Evolutionary conservation across 2,888 invertebrate genomes (phyloP).

Genomic region (Morinoia aosen): DNA sequence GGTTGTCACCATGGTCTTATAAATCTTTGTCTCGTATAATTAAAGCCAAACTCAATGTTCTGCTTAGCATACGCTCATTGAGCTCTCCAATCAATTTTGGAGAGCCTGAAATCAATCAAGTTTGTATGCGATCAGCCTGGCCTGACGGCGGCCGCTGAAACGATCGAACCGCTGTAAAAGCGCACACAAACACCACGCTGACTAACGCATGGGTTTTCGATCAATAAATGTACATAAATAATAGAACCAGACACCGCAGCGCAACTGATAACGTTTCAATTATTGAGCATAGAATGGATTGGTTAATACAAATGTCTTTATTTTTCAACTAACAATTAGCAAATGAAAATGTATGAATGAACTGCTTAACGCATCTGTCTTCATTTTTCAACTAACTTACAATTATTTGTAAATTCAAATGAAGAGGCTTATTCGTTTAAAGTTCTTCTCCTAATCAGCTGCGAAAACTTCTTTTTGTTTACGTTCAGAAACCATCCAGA

Average conservation of each 20-base stretch:
- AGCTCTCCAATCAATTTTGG: background rate
- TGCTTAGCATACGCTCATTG: background rate
- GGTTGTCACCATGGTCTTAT: background rate
- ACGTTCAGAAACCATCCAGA: background rate
- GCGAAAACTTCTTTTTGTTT: background rate
- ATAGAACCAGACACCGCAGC: no score
- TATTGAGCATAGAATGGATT: no score
- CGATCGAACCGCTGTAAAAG: background rate
- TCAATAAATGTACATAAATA: background rate
- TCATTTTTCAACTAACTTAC: background rate
- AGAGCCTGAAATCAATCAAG: background rate
- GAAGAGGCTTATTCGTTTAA: background rate
- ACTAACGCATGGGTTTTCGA: background rate
- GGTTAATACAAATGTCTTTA: no score
- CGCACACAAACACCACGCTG: background rate
- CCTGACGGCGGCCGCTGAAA: background rate
- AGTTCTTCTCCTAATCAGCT: background rate
- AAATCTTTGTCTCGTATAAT: constrained; percentile 11
- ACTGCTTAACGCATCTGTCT: no score
- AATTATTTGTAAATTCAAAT: background rate
- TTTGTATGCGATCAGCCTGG: background rate
- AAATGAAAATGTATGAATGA: no score
- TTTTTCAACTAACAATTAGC: no score
- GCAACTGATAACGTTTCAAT: no score
- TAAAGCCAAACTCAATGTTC: background rate